These are phyloP conservation scores for Jordanella pulchra DNA, from an alignment of 2,797 vertebrate species.

Conservation along the genomic window DNA sequence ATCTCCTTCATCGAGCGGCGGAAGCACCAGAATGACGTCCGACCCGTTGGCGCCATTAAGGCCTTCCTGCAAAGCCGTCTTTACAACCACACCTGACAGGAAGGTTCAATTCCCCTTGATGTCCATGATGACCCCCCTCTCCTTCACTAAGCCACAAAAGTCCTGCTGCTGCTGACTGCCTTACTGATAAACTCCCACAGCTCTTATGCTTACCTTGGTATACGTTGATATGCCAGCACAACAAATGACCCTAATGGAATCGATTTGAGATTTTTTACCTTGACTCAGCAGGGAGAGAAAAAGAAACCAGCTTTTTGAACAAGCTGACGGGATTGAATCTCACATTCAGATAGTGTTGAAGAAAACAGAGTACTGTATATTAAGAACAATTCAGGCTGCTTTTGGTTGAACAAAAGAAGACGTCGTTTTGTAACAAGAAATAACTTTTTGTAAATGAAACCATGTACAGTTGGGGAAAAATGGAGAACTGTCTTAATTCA, in stretches of 20 bases:
- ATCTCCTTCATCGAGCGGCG: constrained; percentile 94
- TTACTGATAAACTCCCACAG: constrained; percentile 62
- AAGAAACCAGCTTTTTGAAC: constrained; percentile 65
- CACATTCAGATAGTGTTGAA: constrained; percentile 81
- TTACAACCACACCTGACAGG: constrained; percentile 84
- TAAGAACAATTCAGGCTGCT: constrained; percentile 75
- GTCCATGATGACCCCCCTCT: constrained; percentile 81
- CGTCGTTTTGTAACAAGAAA: constrained; percentile 77
- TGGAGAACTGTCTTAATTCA: constrained; percentile 80
- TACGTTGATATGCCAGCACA: constrained; percentile 74
- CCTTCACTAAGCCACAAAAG: constrained; percentile 81
- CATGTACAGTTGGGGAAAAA: constrained; percentile 78
- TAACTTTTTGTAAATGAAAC: constrained; percentile 86
- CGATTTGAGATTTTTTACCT: constrained; percentile 70
- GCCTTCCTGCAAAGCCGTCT: constrained; percentile 92
- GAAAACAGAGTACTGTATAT: constrained; percentile 76
- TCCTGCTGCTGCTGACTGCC: constrained; percentile 86
- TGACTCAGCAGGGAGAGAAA: constrained; percentile 82
- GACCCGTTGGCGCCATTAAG: constrained; percentile 88
- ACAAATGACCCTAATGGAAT: constrained; percentile 65
- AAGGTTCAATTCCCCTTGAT: constrained; percentile 9
- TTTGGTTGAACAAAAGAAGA: constrained; percentile 68
- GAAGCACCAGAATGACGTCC: constrained; percentile 94
- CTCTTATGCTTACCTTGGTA: constrained; percentile 49
- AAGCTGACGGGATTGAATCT: constrained; percentile 75